Base-by-base conservation (phyloP, 2,797 vertebrate species). In the Vireo griseus region DNA sequence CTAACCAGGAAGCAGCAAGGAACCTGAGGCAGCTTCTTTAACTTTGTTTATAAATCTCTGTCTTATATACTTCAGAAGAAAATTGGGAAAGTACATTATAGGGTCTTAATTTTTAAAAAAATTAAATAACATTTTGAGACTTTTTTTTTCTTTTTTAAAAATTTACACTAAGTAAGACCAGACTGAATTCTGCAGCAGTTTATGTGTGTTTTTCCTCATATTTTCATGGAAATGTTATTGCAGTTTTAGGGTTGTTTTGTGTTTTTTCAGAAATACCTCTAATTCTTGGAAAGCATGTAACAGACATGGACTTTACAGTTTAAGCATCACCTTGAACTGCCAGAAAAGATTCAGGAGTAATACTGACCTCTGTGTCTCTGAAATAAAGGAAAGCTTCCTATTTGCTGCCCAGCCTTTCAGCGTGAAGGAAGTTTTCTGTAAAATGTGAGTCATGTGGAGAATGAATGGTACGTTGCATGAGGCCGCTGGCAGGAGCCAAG, bases 331-430 rank as follows among this genome's bases (percentile, higher is more conserved):
- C 35, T 90, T 83, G 82, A 76, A 25, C 28, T 20, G 16, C 9
- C 37, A 63, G 21, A 44, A 66, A 50, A 87, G 25, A 26, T 37
- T 61, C 8, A 10, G 40, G 29, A 81, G 21, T 71, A 57, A 37
- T 52, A 59, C 7, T 82, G 90, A 88, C 37, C 51, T 73, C 63
- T 24, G 12, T 59, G 35, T 13, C 55, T 88, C 55, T 37, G 52
- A 82, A 94, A 85, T 78, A 52, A 83, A 94, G 74, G 39, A 33
- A 73, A 63, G 25, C 26, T 94, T 88, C 86, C 67, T 95, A n/a
- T 66, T 69, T 57, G 16, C 26, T 91, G 63, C 59, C 63, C 44
- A 77, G 66, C 47, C 35, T 92, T 92, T 69, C 76, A 84, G 31
- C 3, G 1, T 5, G 58, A 21, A 86, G 89, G 54, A 71, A 78